Evolutionary conservation across 2,797 vertebrate species (phyloP).

Genomic region (Hirundo rustica): DNA sequence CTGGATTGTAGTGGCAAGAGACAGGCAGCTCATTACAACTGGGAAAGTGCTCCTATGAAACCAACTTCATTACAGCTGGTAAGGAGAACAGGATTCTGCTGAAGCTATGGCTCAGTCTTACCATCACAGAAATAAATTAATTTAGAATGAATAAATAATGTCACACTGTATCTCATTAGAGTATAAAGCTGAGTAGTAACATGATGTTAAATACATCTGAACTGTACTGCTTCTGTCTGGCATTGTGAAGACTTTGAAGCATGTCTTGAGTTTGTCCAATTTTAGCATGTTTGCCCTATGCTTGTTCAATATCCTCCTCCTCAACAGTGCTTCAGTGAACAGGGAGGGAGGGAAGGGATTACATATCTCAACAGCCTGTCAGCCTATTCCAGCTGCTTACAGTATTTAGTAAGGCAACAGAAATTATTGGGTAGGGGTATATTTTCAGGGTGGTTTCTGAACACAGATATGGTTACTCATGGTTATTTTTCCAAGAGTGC

Average conservation of each 20-base stretch:
- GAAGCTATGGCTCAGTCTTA: background rate
- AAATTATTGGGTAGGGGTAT: background rate
- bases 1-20: slow-evolving; percentile 35
- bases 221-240: background rate
- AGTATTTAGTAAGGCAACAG: background rate
- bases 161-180: background rate
- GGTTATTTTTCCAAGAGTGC: background rate
- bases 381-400: background rate
- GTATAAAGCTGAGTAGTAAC: background rate
- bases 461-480: background rate
- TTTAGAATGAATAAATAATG: slow-evolving; percentile 34
- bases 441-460: background rate
- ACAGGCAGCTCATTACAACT: slow-evolving; percentile 37
- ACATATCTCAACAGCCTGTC: background rate
- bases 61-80: background rate
- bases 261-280: background rate
- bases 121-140: slow-evolving; percentile 10
- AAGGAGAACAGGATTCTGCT: background rate
- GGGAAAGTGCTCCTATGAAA: background rate
- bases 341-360: background rate
- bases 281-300: background rate
- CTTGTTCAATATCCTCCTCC: background rate
- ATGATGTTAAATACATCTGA: slow-evolving; percentile 10
- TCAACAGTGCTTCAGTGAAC: background rate
- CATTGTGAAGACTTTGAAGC: background rate